A percentile compares a stretch with the other conserved stretches of the same genome.
phyloP scores from a whole-genome alignment of 2,113 vertebrate species.

The Ptyas mucosa region DNA sequence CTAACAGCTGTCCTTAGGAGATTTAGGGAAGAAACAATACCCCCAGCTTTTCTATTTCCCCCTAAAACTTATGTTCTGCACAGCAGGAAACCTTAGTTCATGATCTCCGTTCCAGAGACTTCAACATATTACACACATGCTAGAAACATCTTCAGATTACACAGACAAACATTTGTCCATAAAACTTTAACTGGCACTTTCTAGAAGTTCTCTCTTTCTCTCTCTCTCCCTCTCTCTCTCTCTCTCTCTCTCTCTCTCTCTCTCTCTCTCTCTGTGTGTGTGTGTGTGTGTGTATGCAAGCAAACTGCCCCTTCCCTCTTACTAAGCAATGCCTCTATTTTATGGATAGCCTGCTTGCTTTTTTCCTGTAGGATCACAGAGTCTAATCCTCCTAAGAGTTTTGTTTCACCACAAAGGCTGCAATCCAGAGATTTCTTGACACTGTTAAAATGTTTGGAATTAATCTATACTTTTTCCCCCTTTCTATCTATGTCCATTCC shows the following conservation, averaged over 20 bases:
- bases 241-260: too few species aligned
- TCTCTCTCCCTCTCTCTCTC: too few species aligned
- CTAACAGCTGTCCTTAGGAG: conserved; percentile 43
- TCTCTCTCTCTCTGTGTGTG: conserved; percentile 9
- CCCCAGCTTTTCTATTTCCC: conserved; percentile 43
- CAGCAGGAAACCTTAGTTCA: conserved; percentile 69
- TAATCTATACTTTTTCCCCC: neutral
- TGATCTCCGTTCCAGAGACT: conserved; percentile 58
- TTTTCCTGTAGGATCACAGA: neutral
- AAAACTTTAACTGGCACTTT: conserved; percentile 54
- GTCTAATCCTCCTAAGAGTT: conserved; percentile 47
- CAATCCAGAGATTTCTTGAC: neutral
- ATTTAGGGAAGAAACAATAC: conserved; percentile 59
- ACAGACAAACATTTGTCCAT: conserved; percentile 67
- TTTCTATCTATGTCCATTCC: neutral
- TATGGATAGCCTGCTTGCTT: conserved; percentile 13
- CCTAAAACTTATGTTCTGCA: conserved; percentile 46
- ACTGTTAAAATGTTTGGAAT: neutral
- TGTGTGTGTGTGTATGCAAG: neutral
- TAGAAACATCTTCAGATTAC: conserved; percentile 84
- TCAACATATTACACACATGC: conserved; percentile 79
- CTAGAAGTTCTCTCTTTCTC: conserved; percentile 5
- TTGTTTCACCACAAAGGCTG: conserved; percentile 55
- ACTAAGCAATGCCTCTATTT: conserved; percentile 60
- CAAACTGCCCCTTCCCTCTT: conserved; percentile 16